Percentiles rank a stretch among this genome's conserved stretches.
Conservation (phyloP, 2,113 vertebrate species). For the Dromaius novaehollandiae region DNA sequence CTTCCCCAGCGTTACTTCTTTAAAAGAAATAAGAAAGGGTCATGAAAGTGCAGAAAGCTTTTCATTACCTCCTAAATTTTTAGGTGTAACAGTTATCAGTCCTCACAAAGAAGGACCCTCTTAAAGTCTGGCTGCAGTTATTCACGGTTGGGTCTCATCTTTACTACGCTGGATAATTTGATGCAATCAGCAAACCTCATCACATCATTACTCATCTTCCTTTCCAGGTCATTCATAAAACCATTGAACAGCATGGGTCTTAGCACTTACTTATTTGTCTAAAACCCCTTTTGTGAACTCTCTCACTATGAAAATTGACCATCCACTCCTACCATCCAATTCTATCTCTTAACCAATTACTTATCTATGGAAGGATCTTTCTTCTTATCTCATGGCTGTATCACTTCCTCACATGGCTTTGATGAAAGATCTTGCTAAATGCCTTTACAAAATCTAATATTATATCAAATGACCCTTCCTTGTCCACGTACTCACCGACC, state of each 20-base stretch:
- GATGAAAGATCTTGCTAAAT: background rate
- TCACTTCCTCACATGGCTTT: background rate
- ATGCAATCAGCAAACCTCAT: background rate
- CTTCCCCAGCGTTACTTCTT: background rate
- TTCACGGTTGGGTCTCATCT: background rate
- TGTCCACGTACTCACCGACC: background rate
- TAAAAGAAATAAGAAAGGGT: background rate
- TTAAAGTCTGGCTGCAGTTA: background rate
- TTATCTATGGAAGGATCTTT: background rate
- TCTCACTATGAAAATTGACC: background rate
- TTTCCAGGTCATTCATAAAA: background rate
- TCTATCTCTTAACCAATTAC: background rate
- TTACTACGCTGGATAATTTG: background rate
- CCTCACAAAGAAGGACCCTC: background rate
- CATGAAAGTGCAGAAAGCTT: background rate
- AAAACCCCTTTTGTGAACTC: background rate
- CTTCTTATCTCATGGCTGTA: background rate
- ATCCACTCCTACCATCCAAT: background rate
- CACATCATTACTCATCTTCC: background rate
- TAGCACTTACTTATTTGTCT: background rate
- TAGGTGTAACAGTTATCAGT: background rate
- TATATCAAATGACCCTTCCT: background rate
- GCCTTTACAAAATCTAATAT: background rate
- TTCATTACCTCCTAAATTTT: background rate
- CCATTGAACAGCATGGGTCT: background rate